phyloP scores from a whole-genome alignment of 1,140 invertebrate species.

The Acromyrmex heyeri region DNA sequence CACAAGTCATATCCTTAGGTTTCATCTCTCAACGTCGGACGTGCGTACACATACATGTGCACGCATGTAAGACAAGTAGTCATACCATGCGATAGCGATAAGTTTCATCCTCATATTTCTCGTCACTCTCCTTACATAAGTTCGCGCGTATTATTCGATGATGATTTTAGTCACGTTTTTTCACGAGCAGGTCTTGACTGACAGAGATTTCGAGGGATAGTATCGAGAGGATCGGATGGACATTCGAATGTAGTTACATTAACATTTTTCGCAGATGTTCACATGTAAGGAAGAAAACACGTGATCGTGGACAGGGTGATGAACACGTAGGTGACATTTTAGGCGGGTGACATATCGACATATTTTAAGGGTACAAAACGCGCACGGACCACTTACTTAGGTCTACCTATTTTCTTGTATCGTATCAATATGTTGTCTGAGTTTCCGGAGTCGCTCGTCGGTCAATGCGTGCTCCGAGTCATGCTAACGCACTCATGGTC shows the following conservation, averaged over 20 bases:
- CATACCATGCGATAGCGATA: slow-evolving; percentile 43
- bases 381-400: slow-evolving; percentile 18
- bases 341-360: slow-evolving; percentile 53
- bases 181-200: slow-evolving; percentile 71
- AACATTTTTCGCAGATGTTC: not conserved
- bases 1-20: slow-evolving; percentile 80
- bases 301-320: not conserved
- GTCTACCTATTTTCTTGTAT: slow-evolving; percentile 32
- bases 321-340: not conserved
- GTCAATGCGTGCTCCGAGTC: slow-evolving; percentile 72
- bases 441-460: slow-evolving; percentile 51
- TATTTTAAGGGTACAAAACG: slow-evolving; percentile 53
- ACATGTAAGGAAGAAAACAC: not conserved
- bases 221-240: not conserved
- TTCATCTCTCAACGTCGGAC: slow-evolving; percentile 49
- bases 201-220: slow-evolving; percentile 17
- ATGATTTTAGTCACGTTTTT: slow-evolving; percentile 62
- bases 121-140: not conserved
- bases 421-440: slow-evolving; percentile 7
- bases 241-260: not conserved
- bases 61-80: slow-evolving; percentile 37
- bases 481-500: slow-evolving; percentile 50
- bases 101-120: slow-evolving; percentile 8
- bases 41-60: not conserved
- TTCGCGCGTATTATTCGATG: slow-evolving; percentile 10